Percentiles rank a stretch among this genome's conserved stretches.
phyloP scores from a whole-genome alignment of 1,140 invertebrate genomes.

The Cardiocondyla obscurior region DNA sequence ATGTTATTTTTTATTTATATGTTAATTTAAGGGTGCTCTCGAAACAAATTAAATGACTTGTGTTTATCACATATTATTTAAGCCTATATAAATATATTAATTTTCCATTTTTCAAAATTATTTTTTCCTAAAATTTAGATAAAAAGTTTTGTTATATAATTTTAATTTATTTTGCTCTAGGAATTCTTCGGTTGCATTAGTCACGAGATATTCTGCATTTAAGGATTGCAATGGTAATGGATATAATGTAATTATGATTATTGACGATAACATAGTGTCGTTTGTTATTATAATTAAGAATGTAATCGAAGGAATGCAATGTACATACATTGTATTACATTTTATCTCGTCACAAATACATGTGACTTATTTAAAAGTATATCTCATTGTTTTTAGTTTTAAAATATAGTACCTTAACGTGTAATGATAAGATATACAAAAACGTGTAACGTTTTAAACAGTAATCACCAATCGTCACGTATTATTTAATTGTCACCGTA shows the following conservation, averaged over 20 bases:
- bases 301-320: constrained; percentile 22
- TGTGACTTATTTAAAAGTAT: constrained; percentile 31
- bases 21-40: not conserved
- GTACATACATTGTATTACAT: constrained; percentile 63
- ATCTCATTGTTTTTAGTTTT: constrained; percentile 12
- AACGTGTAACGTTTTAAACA: not conserved
- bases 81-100: not conserved
- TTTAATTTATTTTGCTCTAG: not conserved
- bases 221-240: constrained; percentile 7
- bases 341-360: constrained; percentile 50
- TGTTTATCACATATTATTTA: not conserved
- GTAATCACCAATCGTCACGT: not conserved
- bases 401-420: constrained; percentile 23
- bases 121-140: not conserved
- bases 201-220: not conserved
- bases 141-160: not conserved
- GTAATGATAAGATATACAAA: not conserved
- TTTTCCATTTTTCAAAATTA: not conserved
- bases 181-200: not conserved
- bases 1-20: not conserved
- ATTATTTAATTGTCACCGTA: not conserved
- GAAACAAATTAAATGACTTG: not conserved
- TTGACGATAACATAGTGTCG: not conserved
- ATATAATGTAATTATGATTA: constrained; percentile 28
- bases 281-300: constrained; percentile 24